Base-by-base conservation (phyloP, 2,797 vertebrate genomes). In the Pangasius macronema region DNA sequence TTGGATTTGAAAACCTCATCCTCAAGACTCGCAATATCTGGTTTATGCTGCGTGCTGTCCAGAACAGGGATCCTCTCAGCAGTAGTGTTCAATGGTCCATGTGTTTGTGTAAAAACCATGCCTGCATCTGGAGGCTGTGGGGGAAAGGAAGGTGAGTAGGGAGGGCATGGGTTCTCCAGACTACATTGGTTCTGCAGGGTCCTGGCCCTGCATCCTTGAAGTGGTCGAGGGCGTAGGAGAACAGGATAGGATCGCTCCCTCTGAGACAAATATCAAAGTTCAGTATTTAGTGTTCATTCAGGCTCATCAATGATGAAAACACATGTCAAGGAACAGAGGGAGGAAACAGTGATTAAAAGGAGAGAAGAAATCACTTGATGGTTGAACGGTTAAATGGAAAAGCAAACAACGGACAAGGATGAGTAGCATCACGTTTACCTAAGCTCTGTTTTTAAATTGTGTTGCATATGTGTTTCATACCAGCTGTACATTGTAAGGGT, bases 211-310 rank as follows among this genome's bases (percentile, higher is more conserved):
- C 59, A 85, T 87, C 92, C 93, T 88, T 94, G 91, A 86, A 92
- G 90, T 42, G 95, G 91, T 87, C 92, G 94, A 33, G 92, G 73
- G 67, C 95, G 91, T 88, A 94, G 89, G 70, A 95, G 91, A 76
- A 55, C 49, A 33, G 95, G 91, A 75, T 93, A 89, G 86, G 94
- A 95, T 68, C 86, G 92, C 93, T 97, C 94, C 92, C 92, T 95
- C 95, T 97, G 91, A 90, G 7, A 75, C 83, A 89, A n/a, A 57
- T 20, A 86, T 68, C 84, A 51, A 3, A 85, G 49, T 33, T 57
- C 3, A 85, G 14, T 33, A 42, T 57, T 46, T 22, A 55, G 55
- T 63, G 53, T 68, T 68, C 59, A 46, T 55, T 76, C 22, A 51
- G 30, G 59, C 86, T 92, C 92, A 94, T 2, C 33, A 82, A 10